These are phyloP conservation scores for Cathartes aura DNA, from an alignment of 2,113 vertebrate genomes.

Conservation along the genomic window DNA sequence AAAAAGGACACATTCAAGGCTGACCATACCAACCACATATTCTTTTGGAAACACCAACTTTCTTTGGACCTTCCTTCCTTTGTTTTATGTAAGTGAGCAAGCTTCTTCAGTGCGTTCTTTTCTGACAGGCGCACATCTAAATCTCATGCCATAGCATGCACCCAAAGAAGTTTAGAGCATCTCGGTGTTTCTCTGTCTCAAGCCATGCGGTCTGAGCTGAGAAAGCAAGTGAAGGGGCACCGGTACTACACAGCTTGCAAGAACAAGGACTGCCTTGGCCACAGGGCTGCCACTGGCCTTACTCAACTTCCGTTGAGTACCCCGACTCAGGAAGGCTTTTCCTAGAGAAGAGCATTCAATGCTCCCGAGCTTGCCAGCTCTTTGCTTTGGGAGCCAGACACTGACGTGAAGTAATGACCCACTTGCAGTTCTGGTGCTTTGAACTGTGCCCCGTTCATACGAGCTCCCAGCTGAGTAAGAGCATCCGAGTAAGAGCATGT, in stretches of 20 bases:
- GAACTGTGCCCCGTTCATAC: rapidly evolving
- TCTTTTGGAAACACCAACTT: background rate
- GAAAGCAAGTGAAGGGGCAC: background rate
- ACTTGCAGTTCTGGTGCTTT: background rate
- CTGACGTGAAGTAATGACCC: background rate
- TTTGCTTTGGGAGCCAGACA: background rate
- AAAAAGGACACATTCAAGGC: background rate
- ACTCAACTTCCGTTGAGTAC: background rate
- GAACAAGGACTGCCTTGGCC: background rate
- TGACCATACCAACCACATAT: background rate
- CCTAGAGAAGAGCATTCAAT: background rate
- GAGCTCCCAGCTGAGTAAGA: background rate
- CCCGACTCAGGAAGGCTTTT: background rate
- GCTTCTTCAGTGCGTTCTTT: background rate
- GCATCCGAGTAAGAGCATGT: background rate
- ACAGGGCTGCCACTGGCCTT: background rate
- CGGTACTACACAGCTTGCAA: background rate
- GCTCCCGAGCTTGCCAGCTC: background rate
- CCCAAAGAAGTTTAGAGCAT: background rate
- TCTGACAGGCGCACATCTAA: background rate
- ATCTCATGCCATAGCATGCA: background rate
- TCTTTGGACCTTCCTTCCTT: background rate
- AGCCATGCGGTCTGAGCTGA: background rate
- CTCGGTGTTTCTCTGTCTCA: background rate
- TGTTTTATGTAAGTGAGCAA: background rate